Base-by-base conservation (phyloP, 2,888 invertebrate genomes). In the Eremobia ochroleuca region DNA sequence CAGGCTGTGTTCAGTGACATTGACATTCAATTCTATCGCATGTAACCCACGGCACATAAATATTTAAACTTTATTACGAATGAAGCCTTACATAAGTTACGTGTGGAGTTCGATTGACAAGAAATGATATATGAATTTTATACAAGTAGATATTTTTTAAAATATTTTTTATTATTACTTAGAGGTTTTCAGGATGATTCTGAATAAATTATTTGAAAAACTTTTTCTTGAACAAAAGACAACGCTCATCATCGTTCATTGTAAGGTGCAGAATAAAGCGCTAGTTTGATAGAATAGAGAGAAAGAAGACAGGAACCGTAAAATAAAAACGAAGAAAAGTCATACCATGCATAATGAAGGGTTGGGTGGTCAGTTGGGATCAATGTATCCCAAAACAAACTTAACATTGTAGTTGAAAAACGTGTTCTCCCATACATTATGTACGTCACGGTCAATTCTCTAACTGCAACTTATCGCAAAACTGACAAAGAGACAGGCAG, bases 11-110 rank as follows among this genome's bases (percentile, higher is more conserved):
- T 70, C 65, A 46, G 40, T 81, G 69, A 85, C 81, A 76, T 79
- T 85, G 86, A 77, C 79, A 81, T 79, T 81, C 77, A 79, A 76
- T 66, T 73, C 59, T 64, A 67, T 86, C 58, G 78, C 78, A 73
- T 81, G 76, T 68, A 34, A 68, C 73, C 25, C 61, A 67, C 28
- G 40, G 58, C 61, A 28, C 43, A 43, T 83, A 59, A 76, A 85
- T 85, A 85, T 81, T 59, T 59, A 75, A 34, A 74, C 13, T 61
- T 62, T 64, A 74, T 67, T 59, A 72, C 2, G 28, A 43, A 66
- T 3, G 28, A 62, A 62, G 11, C 11, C 65, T 52, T 73, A 62
- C 25, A 18, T 69, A 49, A 66, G 64, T 71, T 59, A 52, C 49
- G 40, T 3, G 61, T 40, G 18, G 4, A 62, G 34, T 69, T 77